Base-by-base conservation (phyloP, 2,113 vertebrate species). In the Oxyura jamaicensis region DNA sequence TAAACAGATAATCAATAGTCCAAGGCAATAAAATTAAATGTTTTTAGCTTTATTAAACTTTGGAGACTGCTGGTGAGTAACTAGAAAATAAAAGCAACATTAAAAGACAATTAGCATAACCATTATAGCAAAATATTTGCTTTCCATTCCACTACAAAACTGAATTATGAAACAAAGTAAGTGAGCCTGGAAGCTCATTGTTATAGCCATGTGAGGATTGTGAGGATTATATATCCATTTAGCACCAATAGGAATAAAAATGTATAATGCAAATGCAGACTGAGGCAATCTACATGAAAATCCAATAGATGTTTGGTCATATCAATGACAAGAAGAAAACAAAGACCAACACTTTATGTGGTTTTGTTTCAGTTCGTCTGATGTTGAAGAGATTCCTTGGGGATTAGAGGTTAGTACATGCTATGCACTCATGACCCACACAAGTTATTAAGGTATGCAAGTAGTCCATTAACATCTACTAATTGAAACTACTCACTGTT, bases 11-110 rank as follows among this genome's bases (percentile, higher is more conserved):
- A 98, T 98, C 98, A 97, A 98, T 98, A 97, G 91, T 94, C 91
- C 77, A 83, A 97, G 88, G 96, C 95, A 98, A 97, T 97, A 97
- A 97, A 98, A 98, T 96, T 97, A 98, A 98, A 97, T 97, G 96
- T 95, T 97, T 96, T 96, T 91, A 97, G 96, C 89, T 97, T 98
- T 98, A 98, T 98, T 98, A 98, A 98, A 97, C 96, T 97, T 98
- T 23, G 60, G 95, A 96, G 97, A 94, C 80, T 94, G 71, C 74
- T 95, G 55, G 86, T 83, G 81, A 98, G 68, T 87, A 97, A 85
- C 81, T 93, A 84, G 48, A 86, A 96, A 97, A 94, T 72, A 95
- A 95, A 95, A 93, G 90, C 52, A 82, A 88, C 89, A 93, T 98
- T 98, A 97, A 95, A 97, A 98, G 77, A 91, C 94, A 92, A 96